Base-by-base conservation (phyloP, 2,113 vertebrate genomes). In the Rhodinocichla rosea region DNA sequence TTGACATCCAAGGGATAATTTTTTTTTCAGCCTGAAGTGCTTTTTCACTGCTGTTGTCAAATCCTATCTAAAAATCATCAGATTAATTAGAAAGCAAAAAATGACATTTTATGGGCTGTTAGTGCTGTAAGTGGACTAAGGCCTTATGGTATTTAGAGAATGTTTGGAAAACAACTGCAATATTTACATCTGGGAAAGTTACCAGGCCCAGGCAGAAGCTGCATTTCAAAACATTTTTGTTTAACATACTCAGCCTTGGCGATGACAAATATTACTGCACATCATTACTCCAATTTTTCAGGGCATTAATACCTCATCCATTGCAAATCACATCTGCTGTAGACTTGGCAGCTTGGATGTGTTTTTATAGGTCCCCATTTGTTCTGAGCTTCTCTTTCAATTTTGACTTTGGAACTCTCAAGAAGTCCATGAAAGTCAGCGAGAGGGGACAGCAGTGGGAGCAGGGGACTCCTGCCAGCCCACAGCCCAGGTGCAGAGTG, bases 81-180 rank as follows among this genome's bases (percentile, higher is more conserved):
- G 78, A 39, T 83, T 97, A 97, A 96, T 96, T 96, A 94, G 94
- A 95, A 96, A 96, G 95, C 71, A 80, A 86, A 96, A 95, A 94
- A 87, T 94, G 95, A 95, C 94, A 97, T 96, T 97, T 97, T 97
- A 95, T 30, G 50, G 96, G 84, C 94, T 92, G 85, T 95, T 95
- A 82, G 92, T 90, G 92, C 91, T 84, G 17, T 52, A 83, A 96
- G 92, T 94, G 87, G 93, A 97, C 91, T 87, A 42, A 73, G 71
- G 92, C 83, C 94, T 95, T 78, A 70, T 53, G 91, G 92, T 96
- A 96, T 97, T 97, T 96, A 90, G 80, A 94, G 91, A 83, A 75
- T 52, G 88, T 74, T 76, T 62, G 78, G 94, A 93, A 95, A 97
- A 93, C 93, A 95, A 88, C 74, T 6, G 52, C 42, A 12, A 14